Evolutionary conservation across 1,140 invertebrate species (phyloP), one percentile per base, ranked within the genome.

Genomic region (Drosophila pruinosa): DNA sequence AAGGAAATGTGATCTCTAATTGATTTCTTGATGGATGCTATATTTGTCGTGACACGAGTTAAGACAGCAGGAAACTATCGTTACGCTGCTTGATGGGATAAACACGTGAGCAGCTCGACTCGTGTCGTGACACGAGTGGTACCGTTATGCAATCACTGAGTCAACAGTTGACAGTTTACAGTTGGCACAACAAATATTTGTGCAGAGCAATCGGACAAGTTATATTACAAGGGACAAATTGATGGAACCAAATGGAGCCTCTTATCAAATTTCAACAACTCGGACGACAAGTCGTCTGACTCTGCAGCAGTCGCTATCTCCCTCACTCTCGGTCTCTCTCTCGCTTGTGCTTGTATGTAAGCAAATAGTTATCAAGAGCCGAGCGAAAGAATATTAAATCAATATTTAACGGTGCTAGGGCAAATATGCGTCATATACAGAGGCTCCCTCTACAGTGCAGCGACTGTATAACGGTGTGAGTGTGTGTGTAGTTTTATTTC

Each of bases 391-490:
- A 82, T 82, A 82, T 82, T 82, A 82, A 82, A 82, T 82, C 78
- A 83, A 82, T 82, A 82, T 71, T 75, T 41, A 82, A 78, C 78
- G 74, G 74, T 82, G 78, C 78, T 78, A 78, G 59, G 75, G 74
- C 76, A 78, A 78, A 78, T 63, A 82, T 82, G 78, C 78, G 78
- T 82, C 78, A 81, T 59, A 47, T 68, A 62, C 56, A 52, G 7
- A 6, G 31, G 31, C 31, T 34, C 31, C 31, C 31, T 34, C 31
- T 38, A 3, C 19, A n/a, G 7, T 43, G 4, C 8, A 36, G 10
- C 31, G 4, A 15, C n/a, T 14, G 39, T n/a, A n/a, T n/a, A n/a
- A n/a, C n/a, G n/a, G n/a, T 10, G 15, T 38, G 14, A 10, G 10
- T 24, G 24, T 26, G 17, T 59, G 45, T 61, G 54, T 48, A 15